Evolutionary conservation across 2,113 vertebrate genomes (phyloP), one percentile per base, ranked within the genome.

Genomic region (human): DNA sequence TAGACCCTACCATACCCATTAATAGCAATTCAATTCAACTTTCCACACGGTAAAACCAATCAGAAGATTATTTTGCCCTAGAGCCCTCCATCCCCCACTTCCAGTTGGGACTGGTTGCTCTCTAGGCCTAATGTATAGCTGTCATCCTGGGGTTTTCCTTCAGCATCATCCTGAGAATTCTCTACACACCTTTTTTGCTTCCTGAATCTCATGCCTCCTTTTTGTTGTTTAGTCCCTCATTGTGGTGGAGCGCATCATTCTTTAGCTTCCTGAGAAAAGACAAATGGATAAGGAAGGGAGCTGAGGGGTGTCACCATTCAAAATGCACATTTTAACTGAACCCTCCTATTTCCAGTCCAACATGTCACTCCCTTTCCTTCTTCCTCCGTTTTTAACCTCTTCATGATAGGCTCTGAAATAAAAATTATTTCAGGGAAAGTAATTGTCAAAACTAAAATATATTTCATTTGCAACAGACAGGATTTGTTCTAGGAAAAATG

Each of bases 361-460:
- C 4, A 23, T 38, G 61, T 93, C 48, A 27, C 16, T 59, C 32
- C 30, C 57, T 66, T 20, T 6, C 32, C n/a, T 11, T 32, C 32
- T 91, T 94, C 25, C 32, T 91, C 59, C 22, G 52, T 81, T 92
- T 92, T 87, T 59, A 92, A 92, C 35, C 94, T 95, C 68, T 50
- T 92, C 68, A 86, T 27, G 9, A 66, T 50, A 87, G 14, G 11
- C 25, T 94, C 75, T 82, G 48, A 76, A 96, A 50, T 50, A 52
- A 84, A 84, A 89, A 38, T 61, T 70, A 92, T 72, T 92, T 89
- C n/a, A 64, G n/a, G 64, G 30, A 89, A 66, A 85, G 32, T 40
- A 91, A 76, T 12, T n/a, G 20, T 84, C 79, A 93, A 22, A 89
- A 38, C 25, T 70, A 68, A n/a, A 88, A 6, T 89, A 57, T 94